phyloP scores from a whole-genome alignment of 2,888 invertebrate genomes.

The Agapostemon virescens region DNA sequence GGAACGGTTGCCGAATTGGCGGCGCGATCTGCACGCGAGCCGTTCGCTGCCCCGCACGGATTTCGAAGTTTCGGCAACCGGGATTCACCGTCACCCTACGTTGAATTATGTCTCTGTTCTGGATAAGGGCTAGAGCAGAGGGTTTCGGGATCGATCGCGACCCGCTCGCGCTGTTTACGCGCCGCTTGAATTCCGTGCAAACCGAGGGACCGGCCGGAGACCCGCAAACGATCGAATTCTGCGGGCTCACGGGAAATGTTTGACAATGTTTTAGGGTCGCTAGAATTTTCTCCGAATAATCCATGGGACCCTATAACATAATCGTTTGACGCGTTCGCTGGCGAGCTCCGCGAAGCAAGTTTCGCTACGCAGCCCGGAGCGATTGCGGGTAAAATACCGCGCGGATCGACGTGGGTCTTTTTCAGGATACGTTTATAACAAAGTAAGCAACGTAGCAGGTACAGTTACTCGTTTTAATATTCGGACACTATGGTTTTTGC shows the following conservation, averaged over 20 bases:
- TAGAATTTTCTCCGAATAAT: not conserved
- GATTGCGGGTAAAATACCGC: too few species aligned
- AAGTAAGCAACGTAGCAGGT: too few species aligned
- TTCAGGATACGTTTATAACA: too few species aligned
- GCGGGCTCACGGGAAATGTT: not conserved
- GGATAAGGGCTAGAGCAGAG: slow-evolving; percentile 6
- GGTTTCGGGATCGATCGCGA: slow-evolving; percentile 34
- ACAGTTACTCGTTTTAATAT: too few species aligned
- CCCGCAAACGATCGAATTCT: slow-evolving; percentile 13
- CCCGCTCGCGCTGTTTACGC: slow-evolving; percentile 34
- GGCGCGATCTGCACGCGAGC: slow-evolving; percentile 40
- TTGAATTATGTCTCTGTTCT: slow-evolving; percentile 38
- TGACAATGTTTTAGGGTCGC: not conserved
- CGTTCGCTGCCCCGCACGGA: slow-evolving; percentile 28
- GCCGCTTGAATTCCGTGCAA: slow-evolving; percentile 11
- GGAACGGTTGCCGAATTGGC: slow-evolving; percentile 22
- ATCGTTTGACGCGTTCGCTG: too few species aligned
- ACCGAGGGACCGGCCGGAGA: not conserved
- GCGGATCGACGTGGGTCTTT: too few species aligned
- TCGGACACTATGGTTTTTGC: too few species aligned
- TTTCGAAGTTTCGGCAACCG: slow-evolving; percentile 41
- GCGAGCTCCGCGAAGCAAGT: too few species aligned
- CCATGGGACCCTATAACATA: not conserved
- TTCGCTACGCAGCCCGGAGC: too few species aligned
- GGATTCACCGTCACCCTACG: slow-evolving; percentile 33